Percentiles rank a stretch among this genome's conserved stretches.
Conservation (phyloP, 2,888 invertebrate species). For the Apoda limacodes region DNA sequence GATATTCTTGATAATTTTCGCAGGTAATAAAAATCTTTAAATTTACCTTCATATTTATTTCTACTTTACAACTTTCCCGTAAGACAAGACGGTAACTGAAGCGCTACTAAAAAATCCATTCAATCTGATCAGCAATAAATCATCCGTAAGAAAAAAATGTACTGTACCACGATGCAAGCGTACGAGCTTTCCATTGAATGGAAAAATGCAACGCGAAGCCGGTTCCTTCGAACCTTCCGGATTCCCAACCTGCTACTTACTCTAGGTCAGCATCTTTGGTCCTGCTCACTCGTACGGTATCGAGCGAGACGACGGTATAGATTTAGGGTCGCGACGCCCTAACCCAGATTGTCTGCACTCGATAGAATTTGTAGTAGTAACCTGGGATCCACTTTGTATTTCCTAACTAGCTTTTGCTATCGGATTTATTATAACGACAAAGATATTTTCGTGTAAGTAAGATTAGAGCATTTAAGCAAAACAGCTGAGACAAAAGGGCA, state of each 20-base stretch:
- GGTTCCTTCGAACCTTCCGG: slow-evolving; percentile 65
- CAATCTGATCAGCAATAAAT: no score
- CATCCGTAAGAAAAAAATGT: slow-evolving; percentile 28
- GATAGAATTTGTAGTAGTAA: slow-evolving; percentile 41
- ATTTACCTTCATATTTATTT: no score
- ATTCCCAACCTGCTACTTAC: slow-evolving; percentile 67
- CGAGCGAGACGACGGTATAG: slow-evolving; percentile 39
- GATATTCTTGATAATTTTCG: no score
- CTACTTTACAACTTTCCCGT: no score
- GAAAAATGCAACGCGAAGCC: slow-evolving; percentile 64
- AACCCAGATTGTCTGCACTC: slow-evolving; percentile 58
- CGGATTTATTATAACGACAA: no score
- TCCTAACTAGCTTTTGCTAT: no score
- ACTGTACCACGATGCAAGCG: slow-evolving; percentile 39
- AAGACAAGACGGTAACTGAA: no score
- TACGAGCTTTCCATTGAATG: slow-evolving; percentile 65
- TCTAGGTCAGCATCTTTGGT: slow-evolving; percentile 53
- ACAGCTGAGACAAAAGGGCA: no score
- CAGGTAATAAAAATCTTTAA: no score
- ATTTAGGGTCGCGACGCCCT: slow-evolving; percentile 67
- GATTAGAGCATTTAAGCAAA: no score
- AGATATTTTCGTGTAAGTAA: no score
- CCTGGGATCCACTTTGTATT: slow-evolving; percentile 14
- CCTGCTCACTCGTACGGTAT: slow-evolving; percentile 41
- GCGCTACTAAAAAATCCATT: no score